Evolutionary conservation across 2,113 vertebrate species (phyloP).

Genomic region (Forbesichthys agassizii): DNA sequence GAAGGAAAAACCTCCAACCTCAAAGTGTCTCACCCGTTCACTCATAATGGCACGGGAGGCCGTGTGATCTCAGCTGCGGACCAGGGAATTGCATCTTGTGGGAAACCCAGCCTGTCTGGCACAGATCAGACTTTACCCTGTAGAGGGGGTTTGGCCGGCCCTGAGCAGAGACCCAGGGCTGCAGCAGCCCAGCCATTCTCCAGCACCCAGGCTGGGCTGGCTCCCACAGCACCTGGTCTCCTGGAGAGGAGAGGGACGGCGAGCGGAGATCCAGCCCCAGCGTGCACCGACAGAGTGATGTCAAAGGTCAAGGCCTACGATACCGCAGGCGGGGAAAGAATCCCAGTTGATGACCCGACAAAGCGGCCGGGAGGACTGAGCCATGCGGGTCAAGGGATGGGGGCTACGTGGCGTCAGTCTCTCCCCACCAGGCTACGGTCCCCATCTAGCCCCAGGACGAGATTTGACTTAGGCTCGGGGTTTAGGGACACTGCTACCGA

Average conservation of each 20-base stretch:
- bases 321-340: conserved; percentile 19
- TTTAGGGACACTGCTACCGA: conserved; percentile 14
- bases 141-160: conserved; percentile 27
- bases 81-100: conserved; percentile 50
- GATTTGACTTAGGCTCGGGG: not conserved
- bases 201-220: conserved; percentile 2
- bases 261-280: conserved; percentile 3
- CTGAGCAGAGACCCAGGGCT: not conserved
- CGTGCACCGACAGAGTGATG: not conserved
- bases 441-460: conserved; percentile 16
- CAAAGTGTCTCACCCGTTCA: conserved; percentile 10
- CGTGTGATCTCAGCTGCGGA: conserved; percentile 19
- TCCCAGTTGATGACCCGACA: not conserved
- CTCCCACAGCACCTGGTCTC: conserved; percentile 15
- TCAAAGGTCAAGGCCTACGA: conserved; percentile 31
- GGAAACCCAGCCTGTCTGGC: conserved; percentile 20
- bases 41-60: conserved; percentile 28
- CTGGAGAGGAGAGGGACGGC: conserved; percentile 25
- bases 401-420: conserved; percentile 48
- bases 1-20: conserved; percentile 13
- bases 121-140: conserved; percentile 71
- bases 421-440: conserved; percentile 60
- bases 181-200: not conserved
- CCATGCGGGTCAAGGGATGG: conserved; percentile 10
- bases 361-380: conserved; percentile 1